Conservation (phyloP, 2,113 vertebrate species). For the Aspidoscelis tigris region DNA sequence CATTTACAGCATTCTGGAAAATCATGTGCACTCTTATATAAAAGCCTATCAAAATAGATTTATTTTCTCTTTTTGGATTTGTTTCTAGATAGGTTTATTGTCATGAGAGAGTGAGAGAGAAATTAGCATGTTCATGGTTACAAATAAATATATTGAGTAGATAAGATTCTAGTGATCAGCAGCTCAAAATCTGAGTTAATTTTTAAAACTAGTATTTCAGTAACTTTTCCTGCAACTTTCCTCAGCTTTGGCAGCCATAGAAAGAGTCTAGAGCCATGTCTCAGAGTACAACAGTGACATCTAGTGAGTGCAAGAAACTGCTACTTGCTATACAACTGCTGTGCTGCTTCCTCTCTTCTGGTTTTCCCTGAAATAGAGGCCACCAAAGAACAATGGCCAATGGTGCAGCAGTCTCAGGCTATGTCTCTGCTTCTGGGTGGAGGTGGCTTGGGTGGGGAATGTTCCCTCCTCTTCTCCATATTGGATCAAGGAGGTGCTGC, state of each 20-base stretch:
- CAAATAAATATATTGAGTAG: not conserved
- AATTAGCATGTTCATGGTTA: no score
- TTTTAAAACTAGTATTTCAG: not conserved
- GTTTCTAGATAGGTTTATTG: not conserved
- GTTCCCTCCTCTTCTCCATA: no score
- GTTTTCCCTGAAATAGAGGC: not conserved
- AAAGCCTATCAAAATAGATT: not conserved
- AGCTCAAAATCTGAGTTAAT: not conserved
- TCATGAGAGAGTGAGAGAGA: no score
- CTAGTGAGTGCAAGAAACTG: constrained; percentile 40
- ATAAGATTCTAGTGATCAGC: not conserved
- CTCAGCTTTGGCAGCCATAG: constrained; percentile 13
- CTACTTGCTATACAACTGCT: not conserved
- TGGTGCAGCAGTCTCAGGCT: not conserved
- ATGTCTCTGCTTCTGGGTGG: not conserved
- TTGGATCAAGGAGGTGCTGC: no score
- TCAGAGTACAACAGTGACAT: constrained; percentile 51
- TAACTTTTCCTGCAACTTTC: not conserved
- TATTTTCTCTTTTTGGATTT: not conserved
- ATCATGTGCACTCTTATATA: not conserved
- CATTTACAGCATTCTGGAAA: not conserved
- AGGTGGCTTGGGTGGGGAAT: no score
- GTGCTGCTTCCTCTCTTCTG: not conserved
- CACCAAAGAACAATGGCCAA: not conserved
- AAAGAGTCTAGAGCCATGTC: constrained; percentile 16